Evolutionary conservation across 1,140 invertebrate genomes (phyloP).

Genomic region (Potamilus streckersoni): DNA sequence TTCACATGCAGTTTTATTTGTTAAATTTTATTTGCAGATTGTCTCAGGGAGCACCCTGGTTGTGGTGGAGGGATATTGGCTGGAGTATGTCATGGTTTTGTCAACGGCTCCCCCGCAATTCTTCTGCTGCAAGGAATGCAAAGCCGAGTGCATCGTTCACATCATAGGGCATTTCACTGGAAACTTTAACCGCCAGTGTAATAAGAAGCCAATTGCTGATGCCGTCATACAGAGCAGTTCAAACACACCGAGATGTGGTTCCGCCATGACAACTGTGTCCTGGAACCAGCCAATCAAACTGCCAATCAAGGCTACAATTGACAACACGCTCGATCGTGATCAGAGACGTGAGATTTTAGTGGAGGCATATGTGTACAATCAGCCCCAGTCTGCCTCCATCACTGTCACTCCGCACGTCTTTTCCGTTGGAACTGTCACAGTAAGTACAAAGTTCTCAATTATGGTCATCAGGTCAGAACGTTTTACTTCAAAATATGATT

Average conservation of each 20-base stretch:
- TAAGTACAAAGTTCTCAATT: not conserved
- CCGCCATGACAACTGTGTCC: conserved; percentile 15
- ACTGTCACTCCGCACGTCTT: conserved; percentile 8
- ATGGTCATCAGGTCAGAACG: no score
- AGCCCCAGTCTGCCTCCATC: conserved; percentile 18
- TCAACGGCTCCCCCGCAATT: conserved; percentile 26
- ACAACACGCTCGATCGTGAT: conserved; percentile 20
- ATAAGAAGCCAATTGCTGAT: conserved; percentile 11
- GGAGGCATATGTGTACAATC: conserved; percentile 23
- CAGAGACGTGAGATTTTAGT: conserved; percentile 13
- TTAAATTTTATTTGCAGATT: no score
- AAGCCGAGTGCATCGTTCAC: conserved; percentile 25
- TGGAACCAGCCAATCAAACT: conserved; percentile 24
- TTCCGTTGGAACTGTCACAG: conserved; percentile 5
- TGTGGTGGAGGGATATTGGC: conserved; percentile 19
- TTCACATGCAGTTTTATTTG: no score
- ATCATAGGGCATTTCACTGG: conserved; percentile 19
- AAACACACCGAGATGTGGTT: conserved; percentile 24
- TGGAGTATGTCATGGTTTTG: conserved; percentile 10
- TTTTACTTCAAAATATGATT: no score
- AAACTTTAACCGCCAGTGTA: conserved; percentile 8
- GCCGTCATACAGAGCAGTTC: conserved; percentile 10
- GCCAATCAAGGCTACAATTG: conserved; percentile 21
- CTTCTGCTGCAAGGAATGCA: conserved; percentile 24
- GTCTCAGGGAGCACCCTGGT: not conserved